Conservation (phyloP, 1,140 invertebrate genomes). For the Diploscapter pachys region DNA sequence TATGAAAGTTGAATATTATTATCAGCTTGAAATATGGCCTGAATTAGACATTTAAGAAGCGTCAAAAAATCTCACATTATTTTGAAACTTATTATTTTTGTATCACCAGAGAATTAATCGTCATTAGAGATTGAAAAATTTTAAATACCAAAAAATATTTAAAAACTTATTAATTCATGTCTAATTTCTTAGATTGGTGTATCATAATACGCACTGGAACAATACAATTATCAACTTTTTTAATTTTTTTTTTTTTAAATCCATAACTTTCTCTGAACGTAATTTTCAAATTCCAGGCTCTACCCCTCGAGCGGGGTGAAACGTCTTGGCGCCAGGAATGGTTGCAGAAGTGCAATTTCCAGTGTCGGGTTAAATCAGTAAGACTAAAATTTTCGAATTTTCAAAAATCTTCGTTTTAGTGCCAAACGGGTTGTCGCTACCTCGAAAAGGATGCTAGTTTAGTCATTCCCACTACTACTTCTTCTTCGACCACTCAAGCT, state of each 20-base stretch:
- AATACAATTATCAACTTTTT: not conserved
- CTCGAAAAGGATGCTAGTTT: not conserved
- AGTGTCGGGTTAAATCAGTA: conserved; percentile 3
- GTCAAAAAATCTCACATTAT: not conserved
- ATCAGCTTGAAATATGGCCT: not conserved
- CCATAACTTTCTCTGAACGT: no score
- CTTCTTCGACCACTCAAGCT: no score
- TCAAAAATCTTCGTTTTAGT: conserved; percentile 8
- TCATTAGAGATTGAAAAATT: not conserved
- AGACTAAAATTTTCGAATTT: not conserved
- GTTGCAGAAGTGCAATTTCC: conserved; percentile 6
- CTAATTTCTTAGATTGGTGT: not conserved
- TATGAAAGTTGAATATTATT: not conserved
- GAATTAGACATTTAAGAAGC: not conserved
- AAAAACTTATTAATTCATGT: not conserved
- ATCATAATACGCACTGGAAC: not conserved
- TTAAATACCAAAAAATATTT: not conserved
- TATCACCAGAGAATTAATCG: not conserved
- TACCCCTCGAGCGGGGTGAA: conserved; percentile 26
- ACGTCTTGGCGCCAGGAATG: conserved; percentile 18
- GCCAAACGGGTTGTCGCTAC: conserved; percentile 24
- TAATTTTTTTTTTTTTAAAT: not conserved
- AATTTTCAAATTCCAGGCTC: conserved; percentile 6
- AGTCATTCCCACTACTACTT: no score
- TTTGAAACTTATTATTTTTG: not conserved